Conservation (phyloP, 2,113 vertebrate genomes). For the Apteryx owenii region DNA sequence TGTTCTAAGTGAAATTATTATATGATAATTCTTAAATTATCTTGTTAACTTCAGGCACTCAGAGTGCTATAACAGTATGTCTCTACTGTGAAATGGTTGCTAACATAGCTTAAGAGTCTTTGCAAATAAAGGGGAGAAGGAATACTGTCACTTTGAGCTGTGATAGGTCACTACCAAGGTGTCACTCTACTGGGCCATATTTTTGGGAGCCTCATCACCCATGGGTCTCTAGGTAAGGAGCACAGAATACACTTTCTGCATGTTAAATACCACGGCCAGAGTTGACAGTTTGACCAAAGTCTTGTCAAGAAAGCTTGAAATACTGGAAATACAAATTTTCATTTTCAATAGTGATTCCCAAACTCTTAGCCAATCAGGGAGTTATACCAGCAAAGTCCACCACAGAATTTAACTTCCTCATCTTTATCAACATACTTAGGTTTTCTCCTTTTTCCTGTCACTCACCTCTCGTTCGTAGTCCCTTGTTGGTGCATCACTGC, state of each 20-base stretch:
- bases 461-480: slow-evolving; percentile 96
- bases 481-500: slow-evolving; percentile 87
- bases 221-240: not conserved
- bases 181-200: not conserved
- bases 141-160: not conserved
- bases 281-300: not conserved
- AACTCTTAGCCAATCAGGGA: not conserved
- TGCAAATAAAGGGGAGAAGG: not conserved
- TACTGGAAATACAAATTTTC: not conserved
- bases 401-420: not conserved
- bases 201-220: not conserved
- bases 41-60: not conserved
- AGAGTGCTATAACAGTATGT: not conserved
- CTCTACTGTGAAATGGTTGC: not conserved
- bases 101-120: not conserved
- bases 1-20: not conserved
- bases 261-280: not conserved
- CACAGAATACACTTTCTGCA: not conserved
- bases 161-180: not conserved
- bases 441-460: not conserved
- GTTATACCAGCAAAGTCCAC: not conserved
- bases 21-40: not conserved
- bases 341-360: accelerated
- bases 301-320: not conserved
- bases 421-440: not conserved